A percentile compares a stretch with the other conserved stretches of the same genome.
phyloP scores from a whole-genome alignment of 2,113 vertebrate genomes.

The Hystrix brachyura region DNA sequence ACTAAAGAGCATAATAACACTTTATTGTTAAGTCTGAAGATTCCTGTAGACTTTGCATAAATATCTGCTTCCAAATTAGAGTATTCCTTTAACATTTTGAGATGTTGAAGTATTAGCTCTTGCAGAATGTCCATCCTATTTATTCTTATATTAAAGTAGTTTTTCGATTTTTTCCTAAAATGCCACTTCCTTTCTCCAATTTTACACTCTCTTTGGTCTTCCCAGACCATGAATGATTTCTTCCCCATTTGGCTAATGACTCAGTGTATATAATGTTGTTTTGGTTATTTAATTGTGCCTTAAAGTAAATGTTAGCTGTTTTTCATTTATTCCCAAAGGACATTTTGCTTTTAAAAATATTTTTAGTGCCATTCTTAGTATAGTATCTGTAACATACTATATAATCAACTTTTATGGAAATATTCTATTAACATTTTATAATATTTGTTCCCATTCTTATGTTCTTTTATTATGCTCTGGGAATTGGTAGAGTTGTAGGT shows the following conservation, averaged over 20 bases:
- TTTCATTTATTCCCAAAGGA: slow-evolving; percentile 9
- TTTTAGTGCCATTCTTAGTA: neutral
- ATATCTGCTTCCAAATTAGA: neutral
- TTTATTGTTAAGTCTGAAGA: neutral
- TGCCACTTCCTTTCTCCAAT: slow-evolving; percentile 13
- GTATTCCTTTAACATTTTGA: slow-evolving; percentile 15
- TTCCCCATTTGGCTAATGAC: neutral
- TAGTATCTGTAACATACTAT: slow-evolving; percentile 4
- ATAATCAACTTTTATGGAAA: neutral
- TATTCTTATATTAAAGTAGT: neutral
- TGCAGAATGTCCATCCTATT: neutral
- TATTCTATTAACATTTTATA: slow-evolving; percentile 22
- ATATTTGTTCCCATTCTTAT: neutral
- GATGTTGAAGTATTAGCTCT: neutral
- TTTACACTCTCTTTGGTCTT: neutral
- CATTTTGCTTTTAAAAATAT: neutral
- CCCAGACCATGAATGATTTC: slow-evolving; percentile 27
- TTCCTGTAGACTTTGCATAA: neutral
- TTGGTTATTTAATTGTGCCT: slow-evolving; percentile 58
- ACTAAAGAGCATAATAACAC: neutral
- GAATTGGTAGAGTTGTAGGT: neutral
- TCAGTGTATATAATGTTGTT: slow-evolving; percentile 9
- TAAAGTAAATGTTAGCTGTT: slow-evolving; percentile 47
- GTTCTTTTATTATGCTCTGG: neutral
- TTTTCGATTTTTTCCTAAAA: slow-evolving; percentile 23